Percentiles rank a stretch among this genome's conserved stretches.
These are phyloP conservation scores for Heteronetta atricapilla DNA, from an alignment of 2,113 vertebrate species.

Conservation along the genomic window DNA sequence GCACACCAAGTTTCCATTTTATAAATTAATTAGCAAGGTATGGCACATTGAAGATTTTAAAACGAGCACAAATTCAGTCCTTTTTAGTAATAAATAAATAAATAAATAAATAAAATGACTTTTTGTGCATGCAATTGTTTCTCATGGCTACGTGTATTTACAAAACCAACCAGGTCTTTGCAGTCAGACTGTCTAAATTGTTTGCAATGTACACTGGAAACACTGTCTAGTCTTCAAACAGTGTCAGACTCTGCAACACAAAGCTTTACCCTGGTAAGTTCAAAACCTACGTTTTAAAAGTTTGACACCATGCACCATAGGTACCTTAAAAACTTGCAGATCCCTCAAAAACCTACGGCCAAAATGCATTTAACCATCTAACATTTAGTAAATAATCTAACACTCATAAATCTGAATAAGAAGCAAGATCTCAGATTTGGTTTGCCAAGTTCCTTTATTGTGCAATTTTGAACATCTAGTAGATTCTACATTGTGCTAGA, in stretches of 20 bases:
- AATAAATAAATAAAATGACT: background rate
- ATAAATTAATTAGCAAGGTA: background rate
- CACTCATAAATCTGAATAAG: constrained; percentile 82
- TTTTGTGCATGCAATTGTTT: background rate
- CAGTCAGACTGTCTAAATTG: constrained; percentile 28
- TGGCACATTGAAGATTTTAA: background rate
- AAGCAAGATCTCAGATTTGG: constrained; percentile 85
- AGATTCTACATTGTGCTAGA: constrained; percentile 86
- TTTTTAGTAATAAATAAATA: background rate
- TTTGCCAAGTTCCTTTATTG: constrained; percentile 92
- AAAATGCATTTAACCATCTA: constrained; percentile 63
- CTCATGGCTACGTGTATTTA: background rate
- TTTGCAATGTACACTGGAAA: constrained; percentile 29
- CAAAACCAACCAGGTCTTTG: constrained; percentile 17
- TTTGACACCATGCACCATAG: background rate
- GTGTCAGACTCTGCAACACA: background rate
- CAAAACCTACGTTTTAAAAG: background rate
- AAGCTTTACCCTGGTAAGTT: constrained; percentile 26
- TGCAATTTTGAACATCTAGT: constrained; percentile 87
- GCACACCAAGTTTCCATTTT: background rate
- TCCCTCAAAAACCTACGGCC: constrained; percentile 58
- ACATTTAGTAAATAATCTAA: constrained; percentile 44
- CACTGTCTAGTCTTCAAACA: constrained; percentile 13
- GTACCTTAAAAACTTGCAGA: constrained; percentile 41
- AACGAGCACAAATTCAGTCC: background rate